Evolutionary conservation across 2,113 vertebrate species (phyloP).

Genomic region (Elgaria multicarinata): DNA sequence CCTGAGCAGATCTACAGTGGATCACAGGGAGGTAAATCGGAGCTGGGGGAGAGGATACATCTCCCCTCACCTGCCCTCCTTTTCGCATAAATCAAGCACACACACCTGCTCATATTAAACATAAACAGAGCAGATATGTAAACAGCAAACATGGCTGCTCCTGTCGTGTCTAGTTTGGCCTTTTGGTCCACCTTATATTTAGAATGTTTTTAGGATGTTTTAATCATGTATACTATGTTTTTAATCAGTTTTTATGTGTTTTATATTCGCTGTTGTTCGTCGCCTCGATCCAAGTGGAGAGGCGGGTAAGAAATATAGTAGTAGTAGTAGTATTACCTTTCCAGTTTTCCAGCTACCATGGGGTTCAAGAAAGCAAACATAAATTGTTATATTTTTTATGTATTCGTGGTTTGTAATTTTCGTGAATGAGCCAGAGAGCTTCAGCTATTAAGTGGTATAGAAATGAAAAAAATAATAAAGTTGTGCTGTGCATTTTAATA

Average conservation of each 20-base stretch:
- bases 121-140: not conserved
- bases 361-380: not conserved
- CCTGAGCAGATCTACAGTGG: not conserved
- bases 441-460: no score
- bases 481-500: not conserved
- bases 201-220: no score
- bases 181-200: not conserved
- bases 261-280: no score
- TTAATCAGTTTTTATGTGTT: no score
- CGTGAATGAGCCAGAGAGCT: no score
- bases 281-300: no score
- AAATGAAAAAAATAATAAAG: no score
- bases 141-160: not conserved
- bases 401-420: no score
- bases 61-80: not conserved
- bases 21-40: not conserved
- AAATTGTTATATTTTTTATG: not conserved
- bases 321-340: no score
- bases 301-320: no score
- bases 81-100: not conserved
- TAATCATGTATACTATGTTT: no score
- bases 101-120: not conserved
- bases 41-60: not conserved
- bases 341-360: not conserved
- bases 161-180: not conserved